phyloP scores from a whole-genome alignment of 2,113 vertebrate species.

The Alligator sinensis region DNA sequence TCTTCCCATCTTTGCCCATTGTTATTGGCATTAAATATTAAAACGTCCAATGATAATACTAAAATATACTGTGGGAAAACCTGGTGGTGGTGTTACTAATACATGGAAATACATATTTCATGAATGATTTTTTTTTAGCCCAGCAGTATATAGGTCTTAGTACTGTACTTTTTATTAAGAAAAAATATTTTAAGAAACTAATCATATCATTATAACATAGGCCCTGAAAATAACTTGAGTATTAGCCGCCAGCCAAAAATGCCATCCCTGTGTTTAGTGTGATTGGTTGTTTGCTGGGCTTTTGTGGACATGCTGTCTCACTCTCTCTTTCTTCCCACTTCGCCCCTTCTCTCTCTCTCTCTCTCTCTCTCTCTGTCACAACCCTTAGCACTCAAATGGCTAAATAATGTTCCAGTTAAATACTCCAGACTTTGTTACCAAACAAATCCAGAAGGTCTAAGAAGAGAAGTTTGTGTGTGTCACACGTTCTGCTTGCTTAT shows the following conservation, averaged over 20 bases:
- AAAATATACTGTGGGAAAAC: background rate
- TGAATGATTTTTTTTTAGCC: background rate
- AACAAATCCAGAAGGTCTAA: background rate
- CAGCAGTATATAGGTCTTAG: background rate
- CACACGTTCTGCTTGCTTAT: background rate
- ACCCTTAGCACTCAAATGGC: background rate
- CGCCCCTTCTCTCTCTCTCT: background rate
- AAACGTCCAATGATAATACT: background rate
- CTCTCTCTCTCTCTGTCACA: background rate
- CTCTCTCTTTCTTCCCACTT: background rate
- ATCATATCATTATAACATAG: background rate
- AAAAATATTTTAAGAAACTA: background rate
- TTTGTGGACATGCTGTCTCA: background rate
- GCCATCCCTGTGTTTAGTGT: background rate
- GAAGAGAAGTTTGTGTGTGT: background rate
- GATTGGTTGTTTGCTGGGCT: rapidly evolving
- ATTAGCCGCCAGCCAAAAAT: background rate
- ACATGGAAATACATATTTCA: background rate
- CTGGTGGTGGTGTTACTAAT: background rate
- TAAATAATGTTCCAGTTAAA: background rate
- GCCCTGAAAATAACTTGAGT: background rate
- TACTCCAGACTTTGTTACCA: background rate
- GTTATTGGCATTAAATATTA: background rate
- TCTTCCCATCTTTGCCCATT: background rate
- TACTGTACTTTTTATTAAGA: background rate